Base-by-base conservation (phyloP, 2,888 invertebrate species). In the Rapana venosa region DNA sequence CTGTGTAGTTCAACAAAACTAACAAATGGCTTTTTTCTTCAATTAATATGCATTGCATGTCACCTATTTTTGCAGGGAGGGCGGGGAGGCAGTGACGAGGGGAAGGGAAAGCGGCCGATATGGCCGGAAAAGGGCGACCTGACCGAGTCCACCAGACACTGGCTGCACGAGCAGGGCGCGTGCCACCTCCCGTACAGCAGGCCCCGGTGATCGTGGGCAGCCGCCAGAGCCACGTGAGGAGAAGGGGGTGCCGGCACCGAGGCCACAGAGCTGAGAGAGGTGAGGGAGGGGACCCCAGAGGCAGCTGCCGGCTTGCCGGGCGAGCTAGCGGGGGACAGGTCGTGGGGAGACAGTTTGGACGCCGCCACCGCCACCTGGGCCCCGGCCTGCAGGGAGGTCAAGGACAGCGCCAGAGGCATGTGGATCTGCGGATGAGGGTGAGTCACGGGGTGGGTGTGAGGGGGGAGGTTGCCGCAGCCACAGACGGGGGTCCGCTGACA, bases 81-180 rank as follows among this genome's bases (percentile, higher is more conserved):
- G 83, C 17, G 88, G 0, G 6, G 90, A 79, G 13, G 89, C 77
- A 1, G 89, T 77, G 47, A 88, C 79, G n/a, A 90, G 87, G 4
- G 77, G 30, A 90, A 90, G 26, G 90, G 88, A n/a, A 88, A 74
- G 20, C 90, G 91, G n/a, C 79, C 87, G 5, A 91, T 35, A n/a
- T 91, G 91, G 77, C 87, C 83, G 4, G 89, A 74, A 26, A 90
- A 47, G 11, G 90, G 88, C 15, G 88, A 58, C 26, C 84, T 88
- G 8, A 89, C 87, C 0, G 90, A 87, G 81, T 88, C 90, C 15
- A 88, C 81, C 47, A 91, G 81, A 36, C 91, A 91, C 8, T 90
- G 91, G 70, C n/a, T 85, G 85, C 91, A 91, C 85, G 91, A 36
- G 89, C 91, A 91, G 30, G 90, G 91, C 20, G 85, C 81, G 36